Base-by-base conservation (phyloP, 2,113 vertebrate genomes). In the Mus pahari region DNA sequence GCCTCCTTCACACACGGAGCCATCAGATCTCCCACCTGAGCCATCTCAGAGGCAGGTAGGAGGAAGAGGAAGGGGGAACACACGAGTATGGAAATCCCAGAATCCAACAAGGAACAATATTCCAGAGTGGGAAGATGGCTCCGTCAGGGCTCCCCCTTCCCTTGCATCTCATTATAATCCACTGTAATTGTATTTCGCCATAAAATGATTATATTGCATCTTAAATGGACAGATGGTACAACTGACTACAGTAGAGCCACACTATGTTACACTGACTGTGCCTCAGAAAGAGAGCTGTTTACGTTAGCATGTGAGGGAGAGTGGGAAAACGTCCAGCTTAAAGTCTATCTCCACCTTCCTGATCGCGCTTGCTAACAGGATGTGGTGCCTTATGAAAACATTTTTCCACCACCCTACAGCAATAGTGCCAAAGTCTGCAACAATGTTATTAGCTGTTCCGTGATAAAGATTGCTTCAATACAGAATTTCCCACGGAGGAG, bases 401-500 rank as follows among this genome's bases (percentile, higher is more conserved):
- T 87, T 92, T 96, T 94, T 82, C 92, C 86, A 94, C 93, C 53
- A 55, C 53, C 70, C 79, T 62, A 39, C 91, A 96, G 48, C 92
- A 89, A 95, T 13, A 55, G 66, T 71, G 64, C 89, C 90, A 91
- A 95, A 97, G 73, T 58, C 88, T 74, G 66, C 91, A 74, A 58
- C 81, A 93, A 39, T 64, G 7, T 90, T 75, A 97, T 96, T 96
- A 93, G 94, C 86, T 91, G 94, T 64, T 86, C 79, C 12, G 31
- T 91, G 91, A 97, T 89, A 79, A 96, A 96, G 68, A 42, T 75
- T 96, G 68, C 73, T 70, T 78, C 39, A 53, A 31, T 42, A 64
- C 82, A 92, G 78, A 95, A 97, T 87, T 68, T 91, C 91, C 91
- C 95, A 95, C 93, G 45, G 66, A 83, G 93, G 96, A 94, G 68